Conservation (phyloP, 2,888 invertebrate species). For the Hyposoter dolosus region DNA sequence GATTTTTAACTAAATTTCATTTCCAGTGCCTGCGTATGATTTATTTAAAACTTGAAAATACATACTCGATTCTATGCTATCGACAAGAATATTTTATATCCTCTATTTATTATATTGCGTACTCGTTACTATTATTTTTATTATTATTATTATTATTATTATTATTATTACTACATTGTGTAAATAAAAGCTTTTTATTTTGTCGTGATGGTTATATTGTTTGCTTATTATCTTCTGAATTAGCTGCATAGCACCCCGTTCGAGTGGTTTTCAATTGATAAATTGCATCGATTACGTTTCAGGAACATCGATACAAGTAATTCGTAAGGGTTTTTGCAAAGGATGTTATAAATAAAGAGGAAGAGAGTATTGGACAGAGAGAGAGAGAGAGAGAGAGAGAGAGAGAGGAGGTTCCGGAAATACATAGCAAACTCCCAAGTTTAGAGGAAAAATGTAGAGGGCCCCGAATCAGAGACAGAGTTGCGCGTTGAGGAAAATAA, state of each 20-base stretch:
- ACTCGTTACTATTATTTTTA: slow-evolving; percentile 56
- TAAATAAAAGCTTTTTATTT: slow-evolving; percentile 79
- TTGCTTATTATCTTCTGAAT: slow-evolving; percentile 18
- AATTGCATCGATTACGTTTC: slow-evolving; percentile 55
- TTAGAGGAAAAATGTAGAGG: slow-evolving; percentile 28
- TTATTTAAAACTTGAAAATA: not conserved
- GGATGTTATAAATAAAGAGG: slow-evolving; percentile 12
- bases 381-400: slow-evolving; percentile 60
- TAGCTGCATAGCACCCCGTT: not conserved
- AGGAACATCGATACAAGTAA: slow-evolving; percentile 56
- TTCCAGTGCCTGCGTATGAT: not conserved
- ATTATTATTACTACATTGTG: slow-evolving; percentile 59
- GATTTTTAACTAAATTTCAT: too few species aligned
- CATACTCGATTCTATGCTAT: not conserved
- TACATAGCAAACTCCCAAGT: slow-evolving; percentile 8
- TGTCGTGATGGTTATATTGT: slow-evolving; percentile 63
- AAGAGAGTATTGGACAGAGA: slow-evolving; percentile 73
- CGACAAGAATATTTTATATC: not conserved
- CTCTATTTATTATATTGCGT: slow-evolving; percentile 35
- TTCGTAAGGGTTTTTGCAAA: slow-evolving; percentile 55
- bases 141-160: slow-evolving; percentile 38
- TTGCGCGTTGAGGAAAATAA: slow-evolving; percentile 9
- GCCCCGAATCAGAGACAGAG: slow-evolving; percentile 66
- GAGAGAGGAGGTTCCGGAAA: slow-evolving; percentile 24
- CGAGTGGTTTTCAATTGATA: slow-evolving; percentile 39